Evolutionary conservation across 2,113 vertebrate genomes (phyloP).

Genomic region (Pithys albifrons): DNA sequence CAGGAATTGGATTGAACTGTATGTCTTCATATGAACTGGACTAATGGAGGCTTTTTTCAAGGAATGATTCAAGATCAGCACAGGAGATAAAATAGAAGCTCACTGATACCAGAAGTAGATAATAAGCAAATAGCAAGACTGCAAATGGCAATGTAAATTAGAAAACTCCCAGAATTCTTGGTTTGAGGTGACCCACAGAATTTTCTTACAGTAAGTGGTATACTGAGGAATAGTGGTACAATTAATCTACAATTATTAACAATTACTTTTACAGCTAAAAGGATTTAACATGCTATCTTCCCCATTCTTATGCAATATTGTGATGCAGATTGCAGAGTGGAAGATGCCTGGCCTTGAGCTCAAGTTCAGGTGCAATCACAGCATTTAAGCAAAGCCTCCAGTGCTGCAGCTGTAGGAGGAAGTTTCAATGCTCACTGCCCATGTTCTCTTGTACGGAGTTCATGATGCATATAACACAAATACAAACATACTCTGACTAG

Average conservation of each 20-base stretch:
- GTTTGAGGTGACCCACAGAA: not conserved
- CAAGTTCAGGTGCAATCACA: not conserved
- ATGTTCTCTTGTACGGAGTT: not conserved
- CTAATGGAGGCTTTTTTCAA: not conserved
- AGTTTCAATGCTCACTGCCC: not conserved
- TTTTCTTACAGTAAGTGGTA: not conserved
- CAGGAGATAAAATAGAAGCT: not conserved
- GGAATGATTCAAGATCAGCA: not conserved
- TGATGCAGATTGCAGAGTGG: not conserved
- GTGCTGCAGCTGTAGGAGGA: not conserved
- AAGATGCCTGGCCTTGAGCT: not conserved
- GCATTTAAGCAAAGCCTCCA: not conserved
- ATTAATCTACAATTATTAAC: not conserved
- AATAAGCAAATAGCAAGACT: not conserved
- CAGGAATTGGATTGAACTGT: not conserved
- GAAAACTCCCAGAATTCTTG: not conserved
- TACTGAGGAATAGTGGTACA: not conserved
- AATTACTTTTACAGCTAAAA: not conserved
- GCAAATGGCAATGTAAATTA: not conserved
- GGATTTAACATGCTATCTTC: not conserved
- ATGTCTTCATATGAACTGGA: not conserved
- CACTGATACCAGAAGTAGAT: not conserved
- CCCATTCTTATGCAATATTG: not conserved
- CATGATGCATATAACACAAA: accelerated
- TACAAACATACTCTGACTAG: not conserved